Base-by-base conservation (phyloP, 2,797 vertebrate genomes). In the Malacoraja senta region DNA sequence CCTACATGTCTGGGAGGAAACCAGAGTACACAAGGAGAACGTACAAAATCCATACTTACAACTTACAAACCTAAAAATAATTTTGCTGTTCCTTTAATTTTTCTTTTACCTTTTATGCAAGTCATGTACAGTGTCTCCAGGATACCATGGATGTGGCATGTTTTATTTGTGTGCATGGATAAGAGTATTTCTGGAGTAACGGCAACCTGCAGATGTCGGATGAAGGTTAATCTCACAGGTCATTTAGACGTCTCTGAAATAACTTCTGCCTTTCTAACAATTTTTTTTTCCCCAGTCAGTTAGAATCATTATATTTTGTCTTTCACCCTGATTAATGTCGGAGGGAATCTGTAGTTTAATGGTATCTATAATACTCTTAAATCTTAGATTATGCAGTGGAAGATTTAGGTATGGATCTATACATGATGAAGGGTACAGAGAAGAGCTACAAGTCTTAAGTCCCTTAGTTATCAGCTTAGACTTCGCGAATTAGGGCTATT, bases 391-490 rank as follows among this genome's bases (percentile, higher is more conserved):
- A 86, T 86, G 13, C 29, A n/a, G 83, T 86, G 83, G 58, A 86
- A 63, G 29, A 86, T 86, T n/a, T 65, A 86, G 29, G 58, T 86
- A 86, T 63, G 83, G 58, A 63, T 58, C 58, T 86, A 58, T 15
- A 86, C 1, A n/a, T 65, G 29, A 29, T 86, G 29, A 86, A 32
- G 83, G 29, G 13, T 65, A 32, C 58, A 65, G 61, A 65, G 29
- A 29, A 86, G 29, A 32, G 83, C 29, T 63, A 65, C 29, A 7
- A 86, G 58, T 86, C 83, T 65, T 32, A 65, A 86, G 83, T 65
- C 83, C n/a, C 61, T 86, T 86, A 86, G 83, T 86, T 63, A 86
- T 58, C 83, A 86, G 58, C 58, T 86, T 86, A 32, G 61, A 58
- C 15, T 61, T 65, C 61, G 32, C n/a, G 61, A 86, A 86, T 32